Evolutionary conservation across 2,888 invertebrate species (phyloP).

Genomic region (Gryllus longicercus): DNA sequence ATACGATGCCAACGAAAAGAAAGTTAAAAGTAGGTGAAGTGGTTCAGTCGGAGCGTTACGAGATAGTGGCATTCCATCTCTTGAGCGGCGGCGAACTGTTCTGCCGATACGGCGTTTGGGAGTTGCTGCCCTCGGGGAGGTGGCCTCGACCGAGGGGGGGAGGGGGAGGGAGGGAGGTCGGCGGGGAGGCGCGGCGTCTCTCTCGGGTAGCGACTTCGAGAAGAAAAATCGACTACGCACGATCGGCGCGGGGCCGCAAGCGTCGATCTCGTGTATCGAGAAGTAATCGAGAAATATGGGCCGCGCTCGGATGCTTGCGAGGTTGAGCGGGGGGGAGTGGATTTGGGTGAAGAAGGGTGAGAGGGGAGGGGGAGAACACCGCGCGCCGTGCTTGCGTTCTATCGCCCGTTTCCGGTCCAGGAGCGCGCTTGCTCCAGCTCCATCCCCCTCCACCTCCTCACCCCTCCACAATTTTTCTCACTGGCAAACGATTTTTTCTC

Average conservation of each 20-base stretch:
- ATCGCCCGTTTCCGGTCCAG: not conserved
- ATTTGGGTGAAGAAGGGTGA: not conserved
- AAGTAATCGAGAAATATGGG: conserved; percentile 17
- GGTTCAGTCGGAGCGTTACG: not conserved
- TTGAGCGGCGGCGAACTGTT: not conserved
- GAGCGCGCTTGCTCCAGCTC: not conserved
- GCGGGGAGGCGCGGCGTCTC: too few species aligned
- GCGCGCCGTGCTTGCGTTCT: not conserved
- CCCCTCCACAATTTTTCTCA: too few species aligned
- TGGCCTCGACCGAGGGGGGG: too few species aligned
- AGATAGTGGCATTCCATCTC: conserved; percentile 6
- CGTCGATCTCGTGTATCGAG: conserved; percentile 17
- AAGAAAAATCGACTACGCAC: not conserved
- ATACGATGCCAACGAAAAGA: not conserved
- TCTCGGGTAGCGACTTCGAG: not conserved
- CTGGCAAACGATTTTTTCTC: too few species aligned
- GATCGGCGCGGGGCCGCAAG: not conserved
- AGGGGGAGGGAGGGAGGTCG: too few species aligned
- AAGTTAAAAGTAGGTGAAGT: conserved; percentile 1
- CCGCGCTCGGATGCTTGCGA: not conserved
- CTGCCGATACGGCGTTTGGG: not conserved
- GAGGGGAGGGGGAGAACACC: not conserved
- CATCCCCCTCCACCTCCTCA: too few species aligned
- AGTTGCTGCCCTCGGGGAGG: too few species aligned
- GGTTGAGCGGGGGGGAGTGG: not conserved